Evolutionary conservation across 1,140 invertebrate species (phyloP), one percentile per base, ranked within the genome.

Genomic region (Aphelenchoides besseyi): DNA sequence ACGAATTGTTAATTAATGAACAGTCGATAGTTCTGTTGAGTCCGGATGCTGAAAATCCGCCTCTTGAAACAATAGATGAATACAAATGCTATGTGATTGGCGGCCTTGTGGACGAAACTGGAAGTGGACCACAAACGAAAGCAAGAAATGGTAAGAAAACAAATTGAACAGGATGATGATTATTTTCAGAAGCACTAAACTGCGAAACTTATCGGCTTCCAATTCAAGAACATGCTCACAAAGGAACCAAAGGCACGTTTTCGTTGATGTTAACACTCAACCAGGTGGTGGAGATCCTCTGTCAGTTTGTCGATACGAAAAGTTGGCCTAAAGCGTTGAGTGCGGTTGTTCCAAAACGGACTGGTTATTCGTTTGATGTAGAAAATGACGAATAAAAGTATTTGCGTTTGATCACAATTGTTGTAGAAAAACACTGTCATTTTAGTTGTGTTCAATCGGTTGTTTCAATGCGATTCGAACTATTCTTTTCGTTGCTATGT

Each of bases 81-180:
- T 18, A 73, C 9, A n/a, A 29, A 61, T 18, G n/a, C 26, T 70
- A 70, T 62, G 69, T 70, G 30, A 70, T 70, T 62, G 69, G 69
- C 12, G 69, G 69, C n/a, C 70, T 70, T 28, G 69, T 70, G 9
- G 69, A 70, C 28, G 69, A 70, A 30, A 74, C 69, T 18, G 69
- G 69, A 26, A 16, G n/a, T 26, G 68, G 68, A 29, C 18, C 67
- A n/a, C 18, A 63, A 29, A 71, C 68, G 16, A 72, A 33, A 23
- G 67, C 16, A 23, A 70, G 30, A 70, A 63, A 63, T 69, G 64
- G 64, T 69, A 3, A 3, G 64, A 1, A 2, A 2, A 2, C 1
- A 2, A n/a, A 48, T 68, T 61, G 1, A n/a, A n/a, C 2, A 1
- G 33, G n/a, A 61, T n/a, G 2, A 18, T 59, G 18, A 41, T 61